phyloP scores from a whole-genome alignment of 1,140 invertebrate genomes.

The Samia ricini region DNA sequence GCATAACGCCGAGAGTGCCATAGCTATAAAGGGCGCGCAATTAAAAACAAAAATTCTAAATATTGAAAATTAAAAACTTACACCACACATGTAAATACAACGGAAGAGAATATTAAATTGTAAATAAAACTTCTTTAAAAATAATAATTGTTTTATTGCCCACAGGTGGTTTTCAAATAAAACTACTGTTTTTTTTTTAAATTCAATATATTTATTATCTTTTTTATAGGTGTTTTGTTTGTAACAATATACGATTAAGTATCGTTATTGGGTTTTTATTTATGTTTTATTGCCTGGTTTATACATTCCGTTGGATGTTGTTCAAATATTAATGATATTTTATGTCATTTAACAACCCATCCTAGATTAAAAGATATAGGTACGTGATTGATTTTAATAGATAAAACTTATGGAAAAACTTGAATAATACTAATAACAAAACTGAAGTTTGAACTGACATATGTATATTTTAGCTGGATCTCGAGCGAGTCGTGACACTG shows the following conservation, averaged over 20 bases:
- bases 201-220: not conserved
- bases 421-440: too few species aligned
- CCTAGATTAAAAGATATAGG: too few species aligned
- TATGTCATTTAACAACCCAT: too few species aligned
- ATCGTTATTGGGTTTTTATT: not conserved
- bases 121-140: not conserved
- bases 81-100: not conserved
- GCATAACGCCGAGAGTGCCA: slow-evolving; percentile 14
- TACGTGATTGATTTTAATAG: too few species aligned
- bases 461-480: too few species aligned
- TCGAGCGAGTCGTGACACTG: too few species aligned
- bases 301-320: not conserved
- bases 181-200: not conserved
- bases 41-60: slow-evolving; percentile 15
- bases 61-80: slow-evolving; percentile 2
- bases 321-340: not conserved
- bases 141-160: slow-evolving; percentile 1
- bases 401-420: too few species aligned
- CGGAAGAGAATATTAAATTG: not conserved
- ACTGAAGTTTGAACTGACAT: too few species aligned
- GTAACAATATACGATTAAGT: not conserved
- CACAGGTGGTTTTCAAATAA: not conserved
- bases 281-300: not conserved
- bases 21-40: slow-evolving; percentile 9
- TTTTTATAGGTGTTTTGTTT: not conserved